phyloP scores from a whole-genome alignment of 1,140 invertebrate genomes.

The Galendromus occidentalis region DNA sequence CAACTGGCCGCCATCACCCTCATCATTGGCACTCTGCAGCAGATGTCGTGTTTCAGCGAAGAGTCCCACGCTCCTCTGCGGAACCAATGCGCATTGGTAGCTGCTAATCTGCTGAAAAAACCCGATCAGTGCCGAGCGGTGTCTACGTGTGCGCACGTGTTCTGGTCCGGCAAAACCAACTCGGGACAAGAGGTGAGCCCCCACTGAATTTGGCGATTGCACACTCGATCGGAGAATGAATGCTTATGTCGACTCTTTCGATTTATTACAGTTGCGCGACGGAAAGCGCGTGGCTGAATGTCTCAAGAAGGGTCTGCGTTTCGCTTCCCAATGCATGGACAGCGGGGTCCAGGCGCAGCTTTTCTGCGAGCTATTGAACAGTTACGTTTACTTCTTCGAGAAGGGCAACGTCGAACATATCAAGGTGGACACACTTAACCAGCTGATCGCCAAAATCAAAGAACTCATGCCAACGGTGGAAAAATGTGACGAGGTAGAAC shows the following conservation, averaged over 20 bases:
- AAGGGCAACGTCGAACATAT: constrained; percentile 56
- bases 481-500: constrained; percentile 78
- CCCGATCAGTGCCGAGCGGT: constrained; percentile 89
- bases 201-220: too few relatives aligned
- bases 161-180: constrained; percentile 74
- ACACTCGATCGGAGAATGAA: background rate
- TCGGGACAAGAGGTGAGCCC: constrained; percentile 41
- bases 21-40: constrained; percentile 84
- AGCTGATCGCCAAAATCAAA: constrained; percentile 75
- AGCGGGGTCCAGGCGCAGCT: constrained; percentile 85
- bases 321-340: constrained; percentile 93
- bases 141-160: constrained; percentile 73
- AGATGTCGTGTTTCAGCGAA: constrained; percentile 76
- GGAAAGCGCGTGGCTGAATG: constrained; percentile 78
- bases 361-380: constrained; percentile 79
- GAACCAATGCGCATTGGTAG: constrained; percentile 77
- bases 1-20: constrained; percentile 86
- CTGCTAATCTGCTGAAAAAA: constrained; percentile 87
- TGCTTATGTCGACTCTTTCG: constrained; percentile 15
- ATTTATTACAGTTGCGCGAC: constrained; percentile 48
- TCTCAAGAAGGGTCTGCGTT: constrained; percentile 79
- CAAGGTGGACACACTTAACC: constrained; percentile 48
- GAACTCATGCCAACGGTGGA: constrained; percentile 81
- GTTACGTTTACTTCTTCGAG: constrained; percentile 84
- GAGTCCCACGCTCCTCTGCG: constrained; percentile 92